Percentiles rank a stretch among this genome's conserved stretches.
These are phyloP conservation scores for sheep (Ovis aries) DNA, from an alignment of 2,113 vertebrate genomes.

Conservation along the genomic window DNA sequence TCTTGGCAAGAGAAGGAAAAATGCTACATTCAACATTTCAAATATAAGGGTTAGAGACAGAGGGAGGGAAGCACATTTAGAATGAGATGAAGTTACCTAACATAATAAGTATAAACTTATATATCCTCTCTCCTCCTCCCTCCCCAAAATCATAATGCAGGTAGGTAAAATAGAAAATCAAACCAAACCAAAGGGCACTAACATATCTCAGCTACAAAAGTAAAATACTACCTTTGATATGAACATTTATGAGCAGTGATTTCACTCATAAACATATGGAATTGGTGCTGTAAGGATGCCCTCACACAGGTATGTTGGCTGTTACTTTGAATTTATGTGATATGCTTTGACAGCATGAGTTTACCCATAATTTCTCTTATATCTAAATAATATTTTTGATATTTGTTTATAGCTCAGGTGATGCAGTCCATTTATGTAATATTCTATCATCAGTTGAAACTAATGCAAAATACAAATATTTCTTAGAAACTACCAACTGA, in stretches of 20 bases:
- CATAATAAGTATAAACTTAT: background rate
- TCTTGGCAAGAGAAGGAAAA: background rate
- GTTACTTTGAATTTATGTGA: background rate
- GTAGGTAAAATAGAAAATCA: background rate
- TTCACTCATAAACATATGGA: background rate
- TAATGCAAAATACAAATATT: background rate
- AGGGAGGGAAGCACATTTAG: background rate
- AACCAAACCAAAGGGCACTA: background rate
- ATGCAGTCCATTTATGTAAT: background rate
- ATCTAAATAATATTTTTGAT: background rate
- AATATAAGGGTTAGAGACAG: background rate
- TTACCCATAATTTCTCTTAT: background rate
- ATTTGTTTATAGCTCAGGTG: background rate
- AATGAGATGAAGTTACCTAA: background rate
- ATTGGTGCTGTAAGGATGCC: background rate
- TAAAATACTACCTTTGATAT: background rate
- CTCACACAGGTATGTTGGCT: background rate
- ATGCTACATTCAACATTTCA: background rate
- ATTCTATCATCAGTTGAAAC: background rate
- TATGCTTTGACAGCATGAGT: background rate
- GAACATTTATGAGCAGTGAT: background rate
- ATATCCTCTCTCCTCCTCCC: background rate
- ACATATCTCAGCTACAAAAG: background rate
- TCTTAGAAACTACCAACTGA: background rate
- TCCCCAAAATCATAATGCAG: background rate